These are phyloP conservation scores for Poeciliopsis turneri DNA, from an alignment of 2,797 vertebrate genomes.

Conservation along the genomic window DNA sequence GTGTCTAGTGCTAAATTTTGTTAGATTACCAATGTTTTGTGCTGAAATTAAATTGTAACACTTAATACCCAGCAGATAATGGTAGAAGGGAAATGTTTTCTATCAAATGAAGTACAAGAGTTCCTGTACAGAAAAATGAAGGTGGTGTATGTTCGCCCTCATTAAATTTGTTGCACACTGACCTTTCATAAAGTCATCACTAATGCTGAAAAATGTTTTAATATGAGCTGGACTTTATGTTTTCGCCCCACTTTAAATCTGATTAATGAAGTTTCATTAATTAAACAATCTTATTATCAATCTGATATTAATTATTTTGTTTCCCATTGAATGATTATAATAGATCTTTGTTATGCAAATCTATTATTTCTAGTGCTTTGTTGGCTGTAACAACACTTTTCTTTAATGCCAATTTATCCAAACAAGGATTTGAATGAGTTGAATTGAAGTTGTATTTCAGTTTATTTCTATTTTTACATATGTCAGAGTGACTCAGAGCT, in stretches of 20 bases:
- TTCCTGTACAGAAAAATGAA: background rate
- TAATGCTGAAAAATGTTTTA: background rate
- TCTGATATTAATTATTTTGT: background rate
- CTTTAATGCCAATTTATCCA: background rate
- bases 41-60: background rate
- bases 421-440: background rate
- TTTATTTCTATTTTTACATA: background rate
- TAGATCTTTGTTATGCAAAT: background rate
- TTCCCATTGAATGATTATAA: background rate
- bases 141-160: background rate
- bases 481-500: background rate
- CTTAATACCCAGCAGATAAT: background rate
- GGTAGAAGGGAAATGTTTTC: background rate
- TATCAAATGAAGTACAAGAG: background rate
- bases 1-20: background rate
- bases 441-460: background rate
- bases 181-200: background rate
- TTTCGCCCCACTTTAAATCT: background rate
- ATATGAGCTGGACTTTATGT: background rate
- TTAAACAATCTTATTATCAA: background rate
- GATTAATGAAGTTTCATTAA: background rate
- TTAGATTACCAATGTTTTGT: background rate
- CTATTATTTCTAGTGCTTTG: background rate
- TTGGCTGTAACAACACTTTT: background rate
- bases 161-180: background rate